These are phyloP conservation scores for Pseudanteris insignis DNA, from an alignment of 2,888 invertebrate genomes.

Conservation along the genomic window DNA sequence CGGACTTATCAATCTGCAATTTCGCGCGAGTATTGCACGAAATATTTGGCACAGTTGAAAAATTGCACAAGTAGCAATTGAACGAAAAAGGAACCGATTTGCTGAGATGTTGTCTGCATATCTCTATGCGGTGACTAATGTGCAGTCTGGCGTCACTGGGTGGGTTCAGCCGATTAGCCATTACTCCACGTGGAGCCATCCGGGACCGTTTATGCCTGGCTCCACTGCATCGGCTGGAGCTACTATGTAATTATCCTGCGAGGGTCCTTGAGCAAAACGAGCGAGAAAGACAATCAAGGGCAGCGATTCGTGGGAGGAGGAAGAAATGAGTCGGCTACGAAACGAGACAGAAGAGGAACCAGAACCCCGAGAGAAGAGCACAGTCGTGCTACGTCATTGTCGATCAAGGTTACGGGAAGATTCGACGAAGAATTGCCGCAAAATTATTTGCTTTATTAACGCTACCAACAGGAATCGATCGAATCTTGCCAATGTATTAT, in stretches of 20 bases:
- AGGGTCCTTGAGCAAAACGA: constrained; percentile 52
- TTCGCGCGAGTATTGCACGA: constrained; percentile 33
- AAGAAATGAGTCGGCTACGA: constrained; percentile 37
- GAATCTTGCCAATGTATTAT: too few relatives aligned
- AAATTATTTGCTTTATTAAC: constrained; percentile 37
- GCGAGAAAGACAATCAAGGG: constrained; percentile 24
- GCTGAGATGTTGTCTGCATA: constrained; percentile 40
- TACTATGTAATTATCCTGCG: constrained; percentile 62
- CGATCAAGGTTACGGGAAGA: constrained; percentile 33
- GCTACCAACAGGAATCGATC: constrained; percentile 13
- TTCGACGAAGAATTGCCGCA: constrained; percentile 21
- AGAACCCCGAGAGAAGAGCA: constrained; percentile 22
- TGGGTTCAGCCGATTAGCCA: constrained; percentile 55
- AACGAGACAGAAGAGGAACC: constrained; percentile 42
- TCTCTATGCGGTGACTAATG: constrained; percentile 51
- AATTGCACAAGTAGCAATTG: constrained; percentile 38
- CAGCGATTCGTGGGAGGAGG: constrained; percentile 29
- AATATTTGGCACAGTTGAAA: constrained; percentile 29
- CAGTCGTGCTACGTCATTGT: constrained; percentile 55
- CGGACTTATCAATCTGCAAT: constrained; percentile 12
- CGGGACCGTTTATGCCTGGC: constrained; percentile 51
- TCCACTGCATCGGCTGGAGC: constrained; percentile 49
- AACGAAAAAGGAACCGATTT: constrained; percentile 37
- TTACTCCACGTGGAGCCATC: constrained; percentile 54
- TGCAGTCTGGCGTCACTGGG: constrained; percentile 50